phyloP scores from a whole-genome alignment of 2,888 invertebrate genomes.

The Suillia variegata region DNA sequence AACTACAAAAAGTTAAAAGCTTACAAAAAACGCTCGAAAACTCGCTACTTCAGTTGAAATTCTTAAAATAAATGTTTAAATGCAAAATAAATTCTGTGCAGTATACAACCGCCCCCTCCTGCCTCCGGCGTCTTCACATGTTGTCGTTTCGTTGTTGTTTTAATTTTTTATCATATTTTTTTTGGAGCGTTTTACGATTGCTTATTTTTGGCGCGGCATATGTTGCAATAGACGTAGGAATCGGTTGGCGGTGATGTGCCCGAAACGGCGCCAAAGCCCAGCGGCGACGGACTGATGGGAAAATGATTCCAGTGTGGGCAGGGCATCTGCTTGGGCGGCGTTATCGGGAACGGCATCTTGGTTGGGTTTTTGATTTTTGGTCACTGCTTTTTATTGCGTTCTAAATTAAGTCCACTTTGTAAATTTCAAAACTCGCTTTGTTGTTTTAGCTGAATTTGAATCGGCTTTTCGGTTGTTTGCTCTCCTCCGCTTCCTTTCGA shows the following conservation, averaged over 20 bases:
- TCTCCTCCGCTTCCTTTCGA: background rate
- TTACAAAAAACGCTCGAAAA: too few relatives aligned
- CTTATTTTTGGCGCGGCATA: conserved; percentile 16
- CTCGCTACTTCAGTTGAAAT: too few relatives aligned
- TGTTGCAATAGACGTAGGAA: conserved; percentile 29
- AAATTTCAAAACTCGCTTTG: too few relatives aligned
- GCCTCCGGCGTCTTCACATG: too few relatives aligned
- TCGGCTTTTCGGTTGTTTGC: background rate
- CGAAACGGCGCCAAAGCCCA: conserved; percentile 9
- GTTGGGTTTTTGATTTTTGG: conserved; percentile 7
- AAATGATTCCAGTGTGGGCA: conserved; percentile 60
- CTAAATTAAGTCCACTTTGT: background rate
- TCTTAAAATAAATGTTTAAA: too few relatives aligned
- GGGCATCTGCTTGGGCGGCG: conserved; percentile 56
- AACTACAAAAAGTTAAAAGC: too few relatives aligned
- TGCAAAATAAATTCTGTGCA: too few relatives aligned
- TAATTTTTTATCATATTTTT: too few relatives aligned
- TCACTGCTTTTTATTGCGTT: conserved; percentile 7
- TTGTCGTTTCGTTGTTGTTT: too few relatives aligned
- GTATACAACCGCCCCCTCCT: too few relatives aligned
- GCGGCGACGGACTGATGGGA: conserved; percentile 46
- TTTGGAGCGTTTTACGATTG: too few relatives aligned
- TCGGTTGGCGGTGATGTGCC: conserved; percentile 18
- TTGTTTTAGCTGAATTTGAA: too few relatives aligned
- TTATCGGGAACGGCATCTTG: conserved; percentile 52